A percentile compares a stretch with the other conserved stretches of the same genome.
Conservation (phyloP, 2,888 invertebrate genomes). For the Balanococcus diminutus region DNA sequence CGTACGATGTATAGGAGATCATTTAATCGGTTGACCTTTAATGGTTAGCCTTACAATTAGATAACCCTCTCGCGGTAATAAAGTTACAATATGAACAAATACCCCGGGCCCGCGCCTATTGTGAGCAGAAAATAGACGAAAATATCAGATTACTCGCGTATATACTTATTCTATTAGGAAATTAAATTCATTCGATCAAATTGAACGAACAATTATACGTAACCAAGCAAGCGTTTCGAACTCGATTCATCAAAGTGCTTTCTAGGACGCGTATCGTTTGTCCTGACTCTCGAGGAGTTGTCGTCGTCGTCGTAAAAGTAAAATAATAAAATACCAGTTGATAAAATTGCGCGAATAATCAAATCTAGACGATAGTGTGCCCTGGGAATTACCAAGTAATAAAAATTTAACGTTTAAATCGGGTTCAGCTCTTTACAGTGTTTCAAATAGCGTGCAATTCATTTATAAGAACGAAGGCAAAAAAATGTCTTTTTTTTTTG, state of each 20-base stretch:
- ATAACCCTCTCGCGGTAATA: constrained; percentile 11
- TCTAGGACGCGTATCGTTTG: not conserved
- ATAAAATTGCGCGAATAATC: constrained; percentile 20
- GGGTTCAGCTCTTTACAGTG: not conserved
- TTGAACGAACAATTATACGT: not conserved
- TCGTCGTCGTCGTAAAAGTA: not conserved
- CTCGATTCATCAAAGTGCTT: not conserved
- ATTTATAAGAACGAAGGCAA: not conserved
- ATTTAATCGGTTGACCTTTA: constrained; percentile 2
- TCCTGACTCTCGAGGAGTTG: not conserved
- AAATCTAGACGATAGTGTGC: not conserved
- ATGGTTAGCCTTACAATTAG: not conserved
- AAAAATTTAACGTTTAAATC: constrained; percentile 18
- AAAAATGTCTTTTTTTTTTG: not conserved
- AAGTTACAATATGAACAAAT: constrained; percentile 10
- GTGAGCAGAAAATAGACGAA: not conserved
- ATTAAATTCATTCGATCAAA: constrained; percentile 25
- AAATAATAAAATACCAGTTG: not conserved
- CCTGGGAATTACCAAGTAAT: not conserved
- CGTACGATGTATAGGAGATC: not conserved
- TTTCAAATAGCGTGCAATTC: not conserved
- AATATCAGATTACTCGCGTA: not conserved
- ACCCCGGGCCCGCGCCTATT: not conserved
- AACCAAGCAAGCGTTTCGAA: not conserved
- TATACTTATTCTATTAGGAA: not conserved